A percentile compares a stretch with the other conserved stretches of the same genome.
Evolutionary conservation across 92 coral and sea anemone species (phyloP).

Genomic region (Siderastrea siderea): DNA sequence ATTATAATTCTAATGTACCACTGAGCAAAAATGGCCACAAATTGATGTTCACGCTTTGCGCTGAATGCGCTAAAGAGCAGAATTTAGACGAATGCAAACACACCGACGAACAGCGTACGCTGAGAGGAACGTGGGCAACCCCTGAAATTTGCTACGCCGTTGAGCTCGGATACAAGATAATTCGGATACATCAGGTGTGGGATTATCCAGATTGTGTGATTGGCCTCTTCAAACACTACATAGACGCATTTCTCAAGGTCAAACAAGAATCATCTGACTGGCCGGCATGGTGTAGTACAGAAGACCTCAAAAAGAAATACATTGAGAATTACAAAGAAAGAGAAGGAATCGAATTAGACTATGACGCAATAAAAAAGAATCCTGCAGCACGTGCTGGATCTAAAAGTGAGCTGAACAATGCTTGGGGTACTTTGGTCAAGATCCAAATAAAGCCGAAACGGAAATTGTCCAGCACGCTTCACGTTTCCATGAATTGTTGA

Average conservation of each 20-base stretch:
- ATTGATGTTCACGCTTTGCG: background rate
- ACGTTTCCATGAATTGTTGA: no score
- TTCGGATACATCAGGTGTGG: background rate
- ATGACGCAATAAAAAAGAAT: no score
- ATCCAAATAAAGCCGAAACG: no score
- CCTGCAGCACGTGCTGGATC: no score
- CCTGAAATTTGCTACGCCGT: constrained; percentile 3
- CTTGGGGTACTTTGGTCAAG: no score
- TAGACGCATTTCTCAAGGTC: background rate
- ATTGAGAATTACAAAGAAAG: no score
- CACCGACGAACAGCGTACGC: background rate
- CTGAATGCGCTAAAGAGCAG: background rate
- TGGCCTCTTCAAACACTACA: background rate
- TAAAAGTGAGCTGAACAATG: no score
- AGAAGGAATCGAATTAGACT: no score
- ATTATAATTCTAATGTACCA: no score
- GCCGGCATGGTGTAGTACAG: background rate
- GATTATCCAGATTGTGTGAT: background rate
- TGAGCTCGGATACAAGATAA: background rate
- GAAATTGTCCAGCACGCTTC: no score
- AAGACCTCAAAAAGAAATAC: no score
- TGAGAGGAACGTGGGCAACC: background rate
- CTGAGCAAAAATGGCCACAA: background rate
- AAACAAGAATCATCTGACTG: constrained; percentile 1
- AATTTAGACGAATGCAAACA: background rate